Evolutionary conservation across 2,888 invertebrate species (phyloP).

Genomic region (Scrobipalpa costella): DNA sequence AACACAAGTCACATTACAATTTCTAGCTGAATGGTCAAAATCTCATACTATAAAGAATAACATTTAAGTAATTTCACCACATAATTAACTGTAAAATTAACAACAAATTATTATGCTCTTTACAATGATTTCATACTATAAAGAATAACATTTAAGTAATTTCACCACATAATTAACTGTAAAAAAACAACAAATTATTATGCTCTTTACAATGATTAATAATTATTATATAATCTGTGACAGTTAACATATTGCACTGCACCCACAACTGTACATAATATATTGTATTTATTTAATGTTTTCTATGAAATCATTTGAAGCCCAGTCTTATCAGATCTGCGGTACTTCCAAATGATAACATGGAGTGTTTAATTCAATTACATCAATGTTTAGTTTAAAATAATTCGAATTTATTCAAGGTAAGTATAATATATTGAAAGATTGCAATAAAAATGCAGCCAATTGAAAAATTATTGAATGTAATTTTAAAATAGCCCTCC

Average conservation of each 20-base stretch:
- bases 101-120: slow-evolving; percentile 29
- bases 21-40: slow-evolving; percentile 60
- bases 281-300: slow-evolving; percentile 34
- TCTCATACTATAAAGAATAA: slow-evolving; percentile 42
- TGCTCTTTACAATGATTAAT: slow-evolving; percentile 26
- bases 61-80: slow-evolving; percentile 41
- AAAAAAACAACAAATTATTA: slow-evolving; percentile 29
- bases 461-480: slow-evolving; percentile 66
- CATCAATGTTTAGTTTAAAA: slow-evolving; percentile 27
- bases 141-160: slow-evolving; percentile 36
- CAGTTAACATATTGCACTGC: slow-evolving; percentile 63
- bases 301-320: slow-evolving; percentile 50
- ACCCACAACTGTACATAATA: slow-evolving; percentile 48
- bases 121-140: slow-evolving; percentile 46
- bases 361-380: slow-evolving; percentile 31
- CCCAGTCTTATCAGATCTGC: slow-evolving; percentile 24
- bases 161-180: slow-evolving; percentile 41
- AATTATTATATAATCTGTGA: slow-evolving; percentile 33
- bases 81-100: slow-evolving; percentile 35
- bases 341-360: slow-evolving; percentile 32
- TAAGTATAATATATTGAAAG: slow-evolving; percentile 39
- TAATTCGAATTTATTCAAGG: slow-evolving; percentile 38
- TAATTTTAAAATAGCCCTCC: slow-evolving; percentile 60
- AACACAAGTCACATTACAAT: slow-evolving; percentile 46
- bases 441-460: slow-evolving; percentile 63